Conservation (phyloP, 2,888 invertebrate species). For the Petrolisthes manimaculis region DNA sequence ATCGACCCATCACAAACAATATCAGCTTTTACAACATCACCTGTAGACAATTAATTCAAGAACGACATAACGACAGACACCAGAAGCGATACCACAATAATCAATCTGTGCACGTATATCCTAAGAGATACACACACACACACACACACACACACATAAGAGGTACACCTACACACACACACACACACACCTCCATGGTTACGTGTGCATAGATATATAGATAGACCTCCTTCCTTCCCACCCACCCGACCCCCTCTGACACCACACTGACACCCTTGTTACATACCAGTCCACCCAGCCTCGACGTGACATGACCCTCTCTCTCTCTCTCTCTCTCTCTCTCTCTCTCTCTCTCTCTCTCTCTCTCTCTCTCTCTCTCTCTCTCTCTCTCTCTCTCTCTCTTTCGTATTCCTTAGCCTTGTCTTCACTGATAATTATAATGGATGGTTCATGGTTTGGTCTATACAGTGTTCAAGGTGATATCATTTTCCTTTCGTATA, state of each 20-base stretch:
- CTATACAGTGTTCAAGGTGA: too few species aligned
- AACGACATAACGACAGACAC: too few species aligned
- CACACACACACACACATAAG: too few species aligned
- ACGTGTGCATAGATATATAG: too few species aligned
- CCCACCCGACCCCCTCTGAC: neutral
- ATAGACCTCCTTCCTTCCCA: neutral
- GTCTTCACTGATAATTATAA: neutral
- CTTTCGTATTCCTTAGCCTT: neutral
- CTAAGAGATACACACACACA: too few species aligned
- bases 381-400: constrained; percentile 7
- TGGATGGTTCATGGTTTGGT: neutral
- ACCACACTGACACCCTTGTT: neutral
- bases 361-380: constrained; percentile 7
- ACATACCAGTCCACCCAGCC: neutral
- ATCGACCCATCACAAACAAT: neutral
- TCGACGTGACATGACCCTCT: neutral
- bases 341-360: constrained; percentile 1
- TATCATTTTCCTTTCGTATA: too few species aligned
- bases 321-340: neutral
- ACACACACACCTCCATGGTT: too few species aligned
- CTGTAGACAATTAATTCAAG: too few species aligned
- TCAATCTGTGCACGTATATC: too few species aligned
- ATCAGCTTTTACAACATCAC: too few species aligned
- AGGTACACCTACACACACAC: too few species aligned
- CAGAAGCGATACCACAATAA: too few species aligned